Base-by-base conservation (phyloP, 2,113 vertebrate species). In the Pterocles burchelli region DNA sequence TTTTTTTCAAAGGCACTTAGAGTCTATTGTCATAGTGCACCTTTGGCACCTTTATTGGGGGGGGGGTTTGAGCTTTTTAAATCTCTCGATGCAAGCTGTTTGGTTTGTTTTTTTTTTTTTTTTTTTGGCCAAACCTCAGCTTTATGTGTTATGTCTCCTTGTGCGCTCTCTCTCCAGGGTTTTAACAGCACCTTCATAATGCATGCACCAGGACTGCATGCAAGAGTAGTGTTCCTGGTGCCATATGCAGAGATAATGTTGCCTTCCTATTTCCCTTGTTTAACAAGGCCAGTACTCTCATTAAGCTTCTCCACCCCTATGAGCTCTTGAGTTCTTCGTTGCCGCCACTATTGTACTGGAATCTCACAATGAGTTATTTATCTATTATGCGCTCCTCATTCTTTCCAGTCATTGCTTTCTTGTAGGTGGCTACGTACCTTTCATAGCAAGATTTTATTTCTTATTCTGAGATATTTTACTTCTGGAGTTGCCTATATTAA, bases 401-500 rank as follows among this genome's bases (percentile, higher is more conserved):
- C 76, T 97, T 96, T 96, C 80, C 83, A 96, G 89, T 90, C 70
- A 67, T 49, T 89, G 86, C 89, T 78, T 89, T 92, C 84, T 75
- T 89, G 80, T 90, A 89, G 89, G 73, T 5, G 0, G 80, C 84
- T 78, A 45, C 48, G 52, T 90, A 93, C 83, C 68, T 95, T 95
- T 93, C 91, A 89, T 67, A 78, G 86, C 33, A 74, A 90, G 84
- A 92, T 89, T 93, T 92, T 94, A 90, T 92, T 95, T 96, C 93
- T 86, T 92, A 92, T 63, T 77, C 80, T 65, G 72, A 71, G 48
- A 46, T 90, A 66, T 45, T 95, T 93, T 92, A 85, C 65, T 92
- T 95, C 72, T 85, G 74, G 86, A 93, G 90, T 48, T 74, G 83
- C 85, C 68, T 43, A 38, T 62, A 79, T 92, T 94, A 85, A 76